Evolutionary conservation across 2,888 invertebrate genomes (phyloP), one percentile per base, ranked within the genome.

Genomic region (Geophilus truncorum): DNA sequence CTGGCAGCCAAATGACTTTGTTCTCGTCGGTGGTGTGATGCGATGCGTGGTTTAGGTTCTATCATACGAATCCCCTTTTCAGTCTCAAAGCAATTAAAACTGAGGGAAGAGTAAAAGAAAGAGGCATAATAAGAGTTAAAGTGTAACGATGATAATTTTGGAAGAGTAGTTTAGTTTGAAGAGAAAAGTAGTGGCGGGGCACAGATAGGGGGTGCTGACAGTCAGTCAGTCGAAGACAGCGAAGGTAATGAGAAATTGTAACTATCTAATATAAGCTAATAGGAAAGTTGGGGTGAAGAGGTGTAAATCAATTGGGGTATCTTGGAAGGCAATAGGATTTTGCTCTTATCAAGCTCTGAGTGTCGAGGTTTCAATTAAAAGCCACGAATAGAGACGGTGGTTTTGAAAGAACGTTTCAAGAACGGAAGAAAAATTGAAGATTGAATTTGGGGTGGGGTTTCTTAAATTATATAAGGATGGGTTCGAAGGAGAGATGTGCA

Each of bases 231-330:
- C 15, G 40, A 40, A 40, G 40, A 40, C 40, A 40, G 40, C 40
- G 40, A 40, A 40, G 40, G 40, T 40, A 40, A 40, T 40, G 77
- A 77, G 77, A 77, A 77, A 77, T 30, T 77, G 77, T 77, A 77
- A 77, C 77, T 25, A 40, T 32, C 28, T 77, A 77, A 77, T 77
- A 77, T 77, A 77, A 25, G 77, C 77, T 77, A 77, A 77, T 77
- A 77, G 77, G 32, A 32, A 30, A 77, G 40, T 40, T 40, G 40
- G 40, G 40, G 40, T 40, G 40, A 40, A 40, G 40, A 40, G 40
- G 40, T 32, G 77, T 77, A 77, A 77, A 77, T 77, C 77, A 77
- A 77, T 77, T 77, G 32, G 77, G 70, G 40, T 40, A 40, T 40
- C 40, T 40, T 40, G 40, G 40, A 40, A 40, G 40, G 40, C 40